Base-by-base conservation (phyloP, 2,797 vertebrate genomes). In the Liparis tanakae region DNA sequence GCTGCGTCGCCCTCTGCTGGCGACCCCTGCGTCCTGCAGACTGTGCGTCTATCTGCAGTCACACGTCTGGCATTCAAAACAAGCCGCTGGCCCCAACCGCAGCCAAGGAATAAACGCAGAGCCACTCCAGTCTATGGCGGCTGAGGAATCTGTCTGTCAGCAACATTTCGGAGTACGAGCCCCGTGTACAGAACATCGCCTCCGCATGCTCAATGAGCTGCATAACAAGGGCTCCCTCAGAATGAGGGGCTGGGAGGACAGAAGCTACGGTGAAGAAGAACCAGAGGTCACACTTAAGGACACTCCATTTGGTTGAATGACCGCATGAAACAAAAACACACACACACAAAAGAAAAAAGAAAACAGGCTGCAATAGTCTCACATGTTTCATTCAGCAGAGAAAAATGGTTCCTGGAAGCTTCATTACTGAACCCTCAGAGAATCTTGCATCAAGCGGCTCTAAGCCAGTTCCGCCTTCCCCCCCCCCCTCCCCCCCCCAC, bases 71-170 rank as follows among this genome's bases (percentile, higher is more conserved):
- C 79, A 88, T 89, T 92, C 76, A 84, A 83, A 84, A 74, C 78
- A 87, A 89, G 82, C 87, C 77, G 34, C 77, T 72, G 83, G 85
- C 79, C 74, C 33, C 78, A 76, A 93, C 90, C 91, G 50, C 91
- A 91, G 74, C 81, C 88, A 88, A 87, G 88, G 88, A 91, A 93
- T 91, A 90, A 88, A 30, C 25, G 88, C 82, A 81, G 75, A 90
- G 83, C 85, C 79, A 80, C 85, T 89, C 81, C 80, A 89, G 84
- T 85, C 89, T 86, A 79, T 78, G 86, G 85, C 86, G 87, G 89
- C 86, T 81, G 69, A 90, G 89, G 92, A 93, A 93, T 93, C 89
- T 75, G 82, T 87, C 89, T 86, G 92, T 93, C 92, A 92, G 92
- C 92, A 93, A 88, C 83, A 91, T 84, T 92, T 90, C 66, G 70